Evolutionary conservation across 2,797 vertebrate species (phyloP), one percentile per base, ranked within the genome.

Genomic region (Triplophysa yarkandensis): DNA sequence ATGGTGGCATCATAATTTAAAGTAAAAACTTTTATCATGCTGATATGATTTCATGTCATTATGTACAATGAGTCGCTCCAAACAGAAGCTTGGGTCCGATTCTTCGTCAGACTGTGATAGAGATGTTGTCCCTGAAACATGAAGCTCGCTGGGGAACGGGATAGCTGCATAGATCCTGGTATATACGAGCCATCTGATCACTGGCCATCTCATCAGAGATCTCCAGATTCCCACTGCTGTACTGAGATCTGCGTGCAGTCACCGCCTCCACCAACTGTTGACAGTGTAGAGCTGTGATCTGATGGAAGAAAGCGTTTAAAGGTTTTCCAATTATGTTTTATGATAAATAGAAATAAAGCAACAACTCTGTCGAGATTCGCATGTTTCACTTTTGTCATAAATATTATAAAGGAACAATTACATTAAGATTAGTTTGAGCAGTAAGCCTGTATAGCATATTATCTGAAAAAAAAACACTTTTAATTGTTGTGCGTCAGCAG

Each of bases 171-270:
- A 96, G 87, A 79, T 98, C 97, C 76, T 95, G 94, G 83, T 96
- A 96, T 88, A 96, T 95, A 69, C 93, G 92, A 66, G 94, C 95
- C 89, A 95, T 85, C 80, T 94, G 95, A n/a, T 98, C 96, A 0
- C 85, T 88, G 67, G 91, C 91, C 0, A 83, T 61, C 50, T 94
- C 95, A 0, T 95, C 95, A 0, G 90, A 85, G 14, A 91, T 32
- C 11, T 92, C 93, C 62, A 94, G 62, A 84, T 83, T 84, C 25
- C 91, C 76, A 8, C 82, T 86, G 77, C 82, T 87, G 32, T 92
- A 96, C 79, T 83, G 92, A 60, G 94, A 88, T 7, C 91, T 87
- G 0, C 90, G 89, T 67, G 84, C 46, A 0, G 55, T 72, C 52
- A 82, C 52, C 32, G 80, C 90, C 0, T 98, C 96, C 77, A 93